Evolutionary conservation across 2,113 vertebrate genomes (phyloP).

Genomic region (Syngnathoides biaculeatus): DNA sequence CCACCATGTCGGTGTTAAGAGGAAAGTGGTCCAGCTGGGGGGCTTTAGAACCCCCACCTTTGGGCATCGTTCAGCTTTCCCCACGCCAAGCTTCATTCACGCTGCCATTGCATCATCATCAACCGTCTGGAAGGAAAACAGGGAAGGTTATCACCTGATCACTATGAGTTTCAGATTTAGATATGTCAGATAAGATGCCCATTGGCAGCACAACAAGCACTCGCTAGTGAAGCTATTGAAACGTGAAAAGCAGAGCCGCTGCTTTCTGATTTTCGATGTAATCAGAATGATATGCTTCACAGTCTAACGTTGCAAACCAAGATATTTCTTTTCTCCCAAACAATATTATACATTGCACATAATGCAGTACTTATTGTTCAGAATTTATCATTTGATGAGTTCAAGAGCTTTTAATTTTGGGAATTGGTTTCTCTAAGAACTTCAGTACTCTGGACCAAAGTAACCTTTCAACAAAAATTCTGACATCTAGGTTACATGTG

Average conservation of each 20-base stretch:
- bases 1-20: constrained; percentile 99
- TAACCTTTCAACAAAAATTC: too few species aligned
- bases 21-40: constrained; percentile 96
- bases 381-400: too few species aligned
- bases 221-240: constrained; percentile 29
- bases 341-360: too few species aligned
- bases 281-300: background rate
- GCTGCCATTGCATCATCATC: constrained; percentile 94
- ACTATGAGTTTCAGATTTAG: constrained; percentile 44
- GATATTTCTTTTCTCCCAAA: background rate
- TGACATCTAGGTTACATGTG: too few species aligned
- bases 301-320: background rate
- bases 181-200: constrained; percentile 50
- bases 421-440: too few species aligned
- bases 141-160: constrained; percentile 49
- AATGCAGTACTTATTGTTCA: too few species aligned
- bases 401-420: too few species aligned
- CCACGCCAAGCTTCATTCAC: constrained; percentile 96
- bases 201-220: constrained; percentile 55
- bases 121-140: constrained; percentile 80
- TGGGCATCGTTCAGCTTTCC: constrained; percentile 99
- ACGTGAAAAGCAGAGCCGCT: background rate
- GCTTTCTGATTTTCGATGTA: background rate
- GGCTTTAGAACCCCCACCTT: constrained; percentile 98
- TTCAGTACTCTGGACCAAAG: too few species aligned